Evolutionary conservation across 2,888 invertebrate species (phyloP).

Genomic region (Dusona sp.): DNA sequence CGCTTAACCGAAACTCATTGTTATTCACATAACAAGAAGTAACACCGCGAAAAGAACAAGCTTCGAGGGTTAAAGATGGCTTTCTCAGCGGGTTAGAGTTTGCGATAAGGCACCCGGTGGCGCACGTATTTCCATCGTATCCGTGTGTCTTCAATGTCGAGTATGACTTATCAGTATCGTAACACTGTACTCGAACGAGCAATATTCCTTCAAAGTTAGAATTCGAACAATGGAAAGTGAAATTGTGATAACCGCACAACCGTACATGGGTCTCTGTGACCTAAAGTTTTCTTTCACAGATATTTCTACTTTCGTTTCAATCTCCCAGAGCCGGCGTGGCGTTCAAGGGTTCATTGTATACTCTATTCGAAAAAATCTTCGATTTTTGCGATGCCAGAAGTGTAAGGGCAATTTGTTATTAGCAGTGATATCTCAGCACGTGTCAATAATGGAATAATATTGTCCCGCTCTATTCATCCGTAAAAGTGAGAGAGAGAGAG

Average conservation of each 20-base stretch:
- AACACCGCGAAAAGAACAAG: conserved; percentile 22
- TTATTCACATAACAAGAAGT: conserved; percentile 25
- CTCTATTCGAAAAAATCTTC: neutral
- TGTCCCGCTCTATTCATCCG: conserved; percentile 61
- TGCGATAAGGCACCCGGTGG: neutral
- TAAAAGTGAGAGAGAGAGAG: conserved; percentile 15
- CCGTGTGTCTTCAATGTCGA: conserved; percentile 11
- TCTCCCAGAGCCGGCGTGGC: neutral
- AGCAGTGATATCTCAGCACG: conserved; percentile 12
- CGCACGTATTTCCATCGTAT: conserved; percentile 10
- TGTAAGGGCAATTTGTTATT: neutral
- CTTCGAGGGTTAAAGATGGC: conserved; percentile 17
- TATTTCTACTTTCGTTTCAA: neutral
- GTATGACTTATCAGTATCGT: conserved; percentile 18
- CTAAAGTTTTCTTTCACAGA: neutral
- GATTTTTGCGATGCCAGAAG: neutral
- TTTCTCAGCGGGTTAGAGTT: neutral
- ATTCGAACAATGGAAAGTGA: neutral
- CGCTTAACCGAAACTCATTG: conserved; percentile 33
- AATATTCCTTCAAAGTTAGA: neutral
- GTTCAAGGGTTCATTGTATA: neutral
- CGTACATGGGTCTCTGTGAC: neutral
- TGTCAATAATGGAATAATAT: conserved; percentile 34
- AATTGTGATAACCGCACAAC: neutral
- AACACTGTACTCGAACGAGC: neutral